Evolutionary conservation across 2,797 vertebrate genomes (phyloP).

Genomic region (Apogon talboti): DNA sequence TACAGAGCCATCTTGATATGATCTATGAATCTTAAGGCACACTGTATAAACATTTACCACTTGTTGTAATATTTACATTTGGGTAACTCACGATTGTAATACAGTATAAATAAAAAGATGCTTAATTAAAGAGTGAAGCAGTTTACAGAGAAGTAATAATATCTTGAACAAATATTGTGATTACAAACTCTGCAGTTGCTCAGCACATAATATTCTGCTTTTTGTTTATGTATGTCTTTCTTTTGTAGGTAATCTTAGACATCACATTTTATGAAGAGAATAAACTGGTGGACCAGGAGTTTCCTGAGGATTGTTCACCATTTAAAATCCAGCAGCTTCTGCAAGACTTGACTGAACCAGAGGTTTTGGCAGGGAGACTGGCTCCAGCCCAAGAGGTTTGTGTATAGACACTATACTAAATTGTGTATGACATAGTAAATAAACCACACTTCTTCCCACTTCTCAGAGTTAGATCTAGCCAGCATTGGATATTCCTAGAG

Average conservation of each 20-base stretch:
- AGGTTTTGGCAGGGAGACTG: slow-evolving; percentile 87
- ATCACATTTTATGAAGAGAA: slow-evolving; percentile 98
- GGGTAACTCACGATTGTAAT: background rate
- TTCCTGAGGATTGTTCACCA: slow-evolving; percentile 90
- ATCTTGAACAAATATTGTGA: too few relatives aligned
- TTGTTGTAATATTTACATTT: background rate
- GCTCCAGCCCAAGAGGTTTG: slow-evolving; percentile 86
- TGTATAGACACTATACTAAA: background rate
- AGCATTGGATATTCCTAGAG: too few relatives aligned
- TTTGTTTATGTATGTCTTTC: slow-evolving; percentile 28
- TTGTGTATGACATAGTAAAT: too few relatives aligned
- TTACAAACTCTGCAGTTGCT: background rate
- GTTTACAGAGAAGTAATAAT: background rate
- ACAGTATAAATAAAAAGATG: background rate
- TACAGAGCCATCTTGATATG: background rate
- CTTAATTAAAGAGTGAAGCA: background rate
- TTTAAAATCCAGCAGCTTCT: slow-evolving; percentile 93
- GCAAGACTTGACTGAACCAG: slow-evolving; percentile 92
- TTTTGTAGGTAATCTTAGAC: slow-evolving; percentile 90
- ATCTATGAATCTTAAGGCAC: background rate
- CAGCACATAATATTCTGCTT: background rate
- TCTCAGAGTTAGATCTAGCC: too few relatives aligned
- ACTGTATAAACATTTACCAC: background rate
- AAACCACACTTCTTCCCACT: too few relatives aligned
- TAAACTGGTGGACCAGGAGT: slow-evolving; percentile 94